Conservation (phyloP, 2,113 vertebrate species). For the Orientallactaga bullata region DNA sequence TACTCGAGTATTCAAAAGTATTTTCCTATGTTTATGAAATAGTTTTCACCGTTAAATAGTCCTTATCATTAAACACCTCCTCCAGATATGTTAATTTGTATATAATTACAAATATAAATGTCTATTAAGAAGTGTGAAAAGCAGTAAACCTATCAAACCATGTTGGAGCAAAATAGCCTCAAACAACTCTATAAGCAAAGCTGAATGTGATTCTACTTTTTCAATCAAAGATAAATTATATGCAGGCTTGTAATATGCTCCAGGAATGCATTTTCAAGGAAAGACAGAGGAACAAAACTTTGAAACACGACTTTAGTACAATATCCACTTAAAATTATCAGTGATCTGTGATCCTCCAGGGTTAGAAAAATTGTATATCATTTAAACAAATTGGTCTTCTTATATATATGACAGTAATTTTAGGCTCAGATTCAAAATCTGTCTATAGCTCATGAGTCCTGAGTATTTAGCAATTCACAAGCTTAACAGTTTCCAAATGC, state of each 20-base stretch:
- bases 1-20: background rate
- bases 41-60: slow-evolving; percentile 6
- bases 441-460: slow-evolving; percentile 34
- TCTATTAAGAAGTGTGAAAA: slow-evolving; percentile 62
- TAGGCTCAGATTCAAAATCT: slow-evolving; percentile 72
- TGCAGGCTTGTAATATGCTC: slow-evolving; percentile 34
- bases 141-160: slow-evolving; percentile 62
- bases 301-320: slow-evolving; percentile 48
- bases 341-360: slow-evolving; percentile 22
- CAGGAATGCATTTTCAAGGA: slow-evolving; percentile 66
- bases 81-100: background rate
- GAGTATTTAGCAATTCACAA: slow-evolving; percentile 62
- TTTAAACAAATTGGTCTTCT: slow-evolving; percentile 74
- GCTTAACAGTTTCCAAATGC: slow-evolving; percentile 30
- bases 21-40: background rate
- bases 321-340: slow-evolving; percentile 76
- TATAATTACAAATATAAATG: slow-evolving; percentile 57
- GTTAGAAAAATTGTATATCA: slow-evolving; percentile 74
- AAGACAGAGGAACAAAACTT: slow-evolving; percentile 68
- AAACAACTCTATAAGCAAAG: slow-evolving; percentile 70
- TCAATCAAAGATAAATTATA: slow-evolving; percentile 46
- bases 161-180: slow-evolving; percentile 61
- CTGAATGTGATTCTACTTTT: slow-evolving; percentile 41
- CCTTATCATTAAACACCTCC: background rate
- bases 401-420: slow-evolving; percentile 74